phyloP scores from a whole-genome alignment of 2,888 invertebrate species.

The Chorisops tibialis region DNA sequence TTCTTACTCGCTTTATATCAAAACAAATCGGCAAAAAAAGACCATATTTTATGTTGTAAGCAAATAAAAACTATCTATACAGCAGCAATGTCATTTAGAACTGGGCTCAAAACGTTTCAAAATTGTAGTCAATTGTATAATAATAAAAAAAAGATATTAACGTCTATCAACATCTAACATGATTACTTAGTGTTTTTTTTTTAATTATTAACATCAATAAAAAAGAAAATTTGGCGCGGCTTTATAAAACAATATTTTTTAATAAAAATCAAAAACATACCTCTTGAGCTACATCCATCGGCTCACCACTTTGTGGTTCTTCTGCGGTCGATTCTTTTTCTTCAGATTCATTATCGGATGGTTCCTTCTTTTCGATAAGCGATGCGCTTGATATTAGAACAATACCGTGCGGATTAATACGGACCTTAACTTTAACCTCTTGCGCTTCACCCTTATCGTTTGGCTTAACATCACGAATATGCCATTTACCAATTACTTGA shows the following conservation, averaged over 20 bases:
- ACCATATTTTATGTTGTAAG: background rate
- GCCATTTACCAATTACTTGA: conserved; percentile 76
- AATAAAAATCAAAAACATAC: conserved; percentile 41
- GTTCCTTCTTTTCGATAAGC: conserved; percentile 71
- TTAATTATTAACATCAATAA: conserved; percentile 24
- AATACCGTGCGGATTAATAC: conserved; percentile 91
- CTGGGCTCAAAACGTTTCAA: too few species aligned
- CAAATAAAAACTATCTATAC: background rate
- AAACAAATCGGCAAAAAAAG: too few species aligned
- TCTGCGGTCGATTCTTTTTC: conserved; percentile 41
- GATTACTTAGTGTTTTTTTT: conserved; percentile 21
- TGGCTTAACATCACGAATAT: conserved; percentile 79
- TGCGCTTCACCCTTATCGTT: conserved; percentile 86
- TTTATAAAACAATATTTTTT: background rate
- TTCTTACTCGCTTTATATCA: too few species aligned
- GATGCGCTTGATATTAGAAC: conserved; percentile 84
- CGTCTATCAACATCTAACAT: background rate
- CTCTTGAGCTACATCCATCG: conserved; percentile 56
- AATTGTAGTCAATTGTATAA: too few species aligned
- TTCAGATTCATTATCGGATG: conserved; percentile 51
- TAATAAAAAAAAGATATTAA: too few species aligned
- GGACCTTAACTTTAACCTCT: conserved; percentile 93
- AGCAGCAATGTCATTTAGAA: too few species aligned
- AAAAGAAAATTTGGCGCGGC: conserved; percentile 26
- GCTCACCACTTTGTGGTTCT: conserved; percentile 49